phyloP scores from a whole-genome alignment of 2,113 vertebrate genomes.

The Pseudorasbora parva region DNA sequence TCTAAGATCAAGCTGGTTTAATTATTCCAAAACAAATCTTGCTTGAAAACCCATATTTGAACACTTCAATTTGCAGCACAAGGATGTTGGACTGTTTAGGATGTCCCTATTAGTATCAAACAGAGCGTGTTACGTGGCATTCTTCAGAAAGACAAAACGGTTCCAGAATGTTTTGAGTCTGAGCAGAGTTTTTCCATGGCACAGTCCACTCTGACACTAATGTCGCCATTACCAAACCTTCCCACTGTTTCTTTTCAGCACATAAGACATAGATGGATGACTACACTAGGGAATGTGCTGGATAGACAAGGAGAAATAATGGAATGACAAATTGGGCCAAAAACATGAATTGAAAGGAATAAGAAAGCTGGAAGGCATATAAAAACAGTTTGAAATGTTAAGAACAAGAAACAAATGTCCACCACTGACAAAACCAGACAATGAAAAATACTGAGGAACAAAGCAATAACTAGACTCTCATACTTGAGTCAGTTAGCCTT shows the following conservation, averaged over 20 bases:
- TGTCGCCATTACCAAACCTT: slow-evolving; percentile 11
- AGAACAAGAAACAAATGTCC: slow-evolving; percentile 53
- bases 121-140: slow-evolving; percentile 37
- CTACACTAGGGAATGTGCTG: slow-evolving; percentile 15
- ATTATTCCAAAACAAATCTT: neutral
- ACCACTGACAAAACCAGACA: slow-evolving; percentile 22
- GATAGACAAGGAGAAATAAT: slow-evolving; percentile 18
- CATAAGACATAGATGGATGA: slow-evolving; percentile 33
- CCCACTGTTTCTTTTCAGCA: slow-evolving; percentile 44
- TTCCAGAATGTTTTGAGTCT: neutral
- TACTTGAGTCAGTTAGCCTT: neutral
- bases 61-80: slow-evolving; percentile 44
- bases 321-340: slow-evolving; percentile 11
- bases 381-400: slow-evolving; percentile 43
- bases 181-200: neutral
- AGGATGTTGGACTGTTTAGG: slow-evolving; percentile 48
- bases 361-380: neutral
- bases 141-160: slow-evolving; percentile 14
- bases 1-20: neutral
- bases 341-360: neutral
- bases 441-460: neutral
- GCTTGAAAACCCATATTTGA: too few relatives aligned
- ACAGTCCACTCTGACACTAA: slow-evolving; percentile 21
- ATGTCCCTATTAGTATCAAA: slow-evolving; percentile 42
- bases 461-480: neutral